These are phyloP conservation scores for Rostratula benghalensis DNA, from an alignment of 2,113 vertebrate genomes.

Conservation along the genomic window DNA sequence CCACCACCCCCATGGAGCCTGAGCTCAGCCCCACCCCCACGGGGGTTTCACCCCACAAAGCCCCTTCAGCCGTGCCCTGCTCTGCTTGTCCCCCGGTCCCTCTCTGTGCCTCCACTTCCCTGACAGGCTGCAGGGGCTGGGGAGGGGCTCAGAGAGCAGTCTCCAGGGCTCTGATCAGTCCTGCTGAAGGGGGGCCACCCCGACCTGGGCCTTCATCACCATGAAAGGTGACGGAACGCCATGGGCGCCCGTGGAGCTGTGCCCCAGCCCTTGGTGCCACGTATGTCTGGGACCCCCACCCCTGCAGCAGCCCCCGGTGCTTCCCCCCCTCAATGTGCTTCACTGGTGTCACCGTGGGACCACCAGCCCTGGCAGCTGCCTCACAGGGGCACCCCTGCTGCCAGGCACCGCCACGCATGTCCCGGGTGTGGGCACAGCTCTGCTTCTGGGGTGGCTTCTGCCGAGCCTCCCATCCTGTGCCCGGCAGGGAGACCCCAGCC, in stretches of 20 bases:
- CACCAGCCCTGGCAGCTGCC: background rate
- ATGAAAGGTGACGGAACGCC: background rate
- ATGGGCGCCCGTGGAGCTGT: fast-evolving
- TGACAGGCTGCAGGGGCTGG: background rate
- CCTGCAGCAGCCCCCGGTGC: background rate
- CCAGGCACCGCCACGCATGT: fast-evolving
- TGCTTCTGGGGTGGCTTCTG: background rate
- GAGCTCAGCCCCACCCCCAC: fast-evolving
- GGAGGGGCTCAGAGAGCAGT: fast-evolving
- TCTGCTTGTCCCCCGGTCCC: background rate
- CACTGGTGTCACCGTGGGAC: background rate
- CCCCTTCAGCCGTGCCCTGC: background rate
- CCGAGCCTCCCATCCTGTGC: background rate
- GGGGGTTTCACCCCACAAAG: background rate
- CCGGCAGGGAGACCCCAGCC: fast-evolving
- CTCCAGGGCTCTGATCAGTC: background rate
- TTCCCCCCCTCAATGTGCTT: background rate
- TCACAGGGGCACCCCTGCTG: background rate
- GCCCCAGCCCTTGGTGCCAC: background rate
- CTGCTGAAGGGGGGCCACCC: background rate
- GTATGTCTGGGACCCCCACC: fast-evolving
- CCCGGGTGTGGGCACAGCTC: background rate
- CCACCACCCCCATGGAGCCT: background rate
- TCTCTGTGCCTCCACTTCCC: background rate
- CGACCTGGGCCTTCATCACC: fast-evolving